A percentile compares a stretch with the other conserved stretches of the same genome.
Evolutionary conservation across 2,113 vertebrate species (phyloP).

Genomic region (Canis aureus): DNA sequence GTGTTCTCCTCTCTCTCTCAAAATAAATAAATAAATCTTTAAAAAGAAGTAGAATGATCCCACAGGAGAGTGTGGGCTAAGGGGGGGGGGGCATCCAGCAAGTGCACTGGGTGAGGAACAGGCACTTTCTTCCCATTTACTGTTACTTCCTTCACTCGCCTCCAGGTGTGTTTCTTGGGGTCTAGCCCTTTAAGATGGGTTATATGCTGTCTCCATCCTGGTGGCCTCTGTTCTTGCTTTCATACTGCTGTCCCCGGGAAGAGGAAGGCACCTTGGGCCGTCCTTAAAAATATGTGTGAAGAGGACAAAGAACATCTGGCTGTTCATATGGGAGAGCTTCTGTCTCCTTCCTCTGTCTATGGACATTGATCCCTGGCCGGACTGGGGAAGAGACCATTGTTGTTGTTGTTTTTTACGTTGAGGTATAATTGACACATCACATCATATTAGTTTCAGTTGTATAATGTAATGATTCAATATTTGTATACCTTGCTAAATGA

Average conservation of each 20-base stretch:
- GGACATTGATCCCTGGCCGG: neutral
- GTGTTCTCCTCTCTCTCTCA: neutral
- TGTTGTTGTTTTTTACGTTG: neutral
- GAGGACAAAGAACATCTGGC: conserved; percentile 28
- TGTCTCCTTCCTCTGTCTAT: neutral
- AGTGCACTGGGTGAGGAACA: no score
- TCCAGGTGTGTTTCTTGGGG: neutral
- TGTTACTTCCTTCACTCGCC: neutral
- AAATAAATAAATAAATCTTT: neutral
- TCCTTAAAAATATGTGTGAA: neutral
- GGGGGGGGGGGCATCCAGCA: neutral
- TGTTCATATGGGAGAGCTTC: neutral
- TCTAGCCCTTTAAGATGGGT: neutral
- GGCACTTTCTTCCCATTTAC: neutral
- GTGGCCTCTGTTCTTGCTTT: neutral
- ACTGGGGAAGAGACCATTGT: neutral
- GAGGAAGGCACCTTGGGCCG: neutral
- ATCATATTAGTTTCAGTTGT: neutral
- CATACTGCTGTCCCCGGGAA: neutral
- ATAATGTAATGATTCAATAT: neutral
- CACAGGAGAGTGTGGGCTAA: fast-evolving
- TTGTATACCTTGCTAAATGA: neutral
- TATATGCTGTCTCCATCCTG: fast-evolving
- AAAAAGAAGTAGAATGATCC: neutral
- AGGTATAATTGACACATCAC: neutral